Evolutionary conservation across 2,888 invertebrate species (phyloP).

Genomic region (Clanis bilineata): DNA sequence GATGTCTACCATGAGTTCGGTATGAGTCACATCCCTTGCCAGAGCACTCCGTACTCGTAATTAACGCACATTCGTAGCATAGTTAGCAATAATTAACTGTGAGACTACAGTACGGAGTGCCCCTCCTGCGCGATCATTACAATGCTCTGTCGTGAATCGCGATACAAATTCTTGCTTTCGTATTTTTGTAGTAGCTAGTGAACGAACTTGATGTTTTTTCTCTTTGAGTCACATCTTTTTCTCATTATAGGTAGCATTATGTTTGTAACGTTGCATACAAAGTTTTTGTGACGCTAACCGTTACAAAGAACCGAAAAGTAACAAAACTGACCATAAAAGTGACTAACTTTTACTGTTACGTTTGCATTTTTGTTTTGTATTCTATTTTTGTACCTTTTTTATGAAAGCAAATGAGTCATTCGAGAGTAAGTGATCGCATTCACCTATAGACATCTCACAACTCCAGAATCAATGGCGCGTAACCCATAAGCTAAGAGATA

Average conservation of each 20-base stretch:
- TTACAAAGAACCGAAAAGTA: neutral
- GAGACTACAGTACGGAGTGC: constrained; percentile 20
- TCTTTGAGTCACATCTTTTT: neutral
- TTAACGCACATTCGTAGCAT: constrained; percentile 22
- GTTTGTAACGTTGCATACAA: neutral
- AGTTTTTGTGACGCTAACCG: neutral
- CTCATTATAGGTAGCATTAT: neutral
- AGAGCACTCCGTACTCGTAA: constrained; percentile 14
- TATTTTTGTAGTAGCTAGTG: neutral
- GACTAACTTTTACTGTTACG: neutral
- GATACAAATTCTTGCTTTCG: constrained; percentile 1
- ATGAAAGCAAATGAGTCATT: neutral
- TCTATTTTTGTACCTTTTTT: neutral
- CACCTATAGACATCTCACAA: neutral
- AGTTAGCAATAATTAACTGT: constrained; percentile 32
- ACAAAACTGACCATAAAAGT: no score
- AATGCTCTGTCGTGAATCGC: constrained; percentile 5
- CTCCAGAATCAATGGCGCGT: neutral
- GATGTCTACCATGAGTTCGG: constrained; percentile 4
- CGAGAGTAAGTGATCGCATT: neutral
- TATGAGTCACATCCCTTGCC: constrained; percentile 20
- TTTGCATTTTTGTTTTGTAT: neutral
- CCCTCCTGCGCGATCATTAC: constrained; percentile 8
- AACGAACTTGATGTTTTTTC: neutral
- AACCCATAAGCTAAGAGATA: no score